A percentile compares a stretch with the other conserved stretches of the same genome.
These are phyloP conservation scores for Laticauda laticaudata DNA, from an alignment of 2,113 vertebrate species.

Conservation along the genomic window DNA sequence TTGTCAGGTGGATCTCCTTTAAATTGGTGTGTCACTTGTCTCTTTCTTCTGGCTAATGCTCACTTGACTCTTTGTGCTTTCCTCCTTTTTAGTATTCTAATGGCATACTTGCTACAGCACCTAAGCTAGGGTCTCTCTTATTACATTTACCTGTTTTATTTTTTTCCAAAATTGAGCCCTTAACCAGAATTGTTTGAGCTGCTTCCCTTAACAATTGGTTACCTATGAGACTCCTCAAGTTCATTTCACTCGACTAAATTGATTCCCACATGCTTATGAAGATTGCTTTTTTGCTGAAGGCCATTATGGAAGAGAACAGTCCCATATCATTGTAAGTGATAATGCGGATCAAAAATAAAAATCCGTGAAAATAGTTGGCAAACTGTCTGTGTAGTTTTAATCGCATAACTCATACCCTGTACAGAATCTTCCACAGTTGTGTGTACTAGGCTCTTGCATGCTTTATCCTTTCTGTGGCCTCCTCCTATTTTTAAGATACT, in stretches of 20 bases:
- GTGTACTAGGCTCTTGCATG: not conserved
- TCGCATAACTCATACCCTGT: conserved; percentile 10
- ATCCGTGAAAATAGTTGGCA: conserved; percentile 13
- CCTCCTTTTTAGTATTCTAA: conserved; percentile 68
- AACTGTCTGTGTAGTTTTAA: conserved; percentile 6
- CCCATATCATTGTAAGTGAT: conserved; percentile 22
- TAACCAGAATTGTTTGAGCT: conserved; percentile 70
- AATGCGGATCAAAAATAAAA: conserved; percentile 41
- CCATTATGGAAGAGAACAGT: conserved; percentile 4
- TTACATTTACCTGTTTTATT: conserved; percentile 76
- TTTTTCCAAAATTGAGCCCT: conserved; percentile 75
- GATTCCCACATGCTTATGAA: conserved; percentile 68
- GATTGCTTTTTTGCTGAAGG: conserved; percentile 64
- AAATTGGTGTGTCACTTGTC: not conserved
- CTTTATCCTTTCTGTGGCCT: not conserved
- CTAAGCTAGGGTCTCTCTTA: conserved; percentile 66
- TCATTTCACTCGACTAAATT: conserved; percentile 76
- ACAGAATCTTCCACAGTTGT: not conserved
- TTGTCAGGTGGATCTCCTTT: not conserved
- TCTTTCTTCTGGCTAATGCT: not conserved
- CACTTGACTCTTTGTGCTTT: conserved; percentile 42
- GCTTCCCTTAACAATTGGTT: conserved; percentile 68
- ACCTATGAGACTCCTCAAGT: conserved; percentile 68
- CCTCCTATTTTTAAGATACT: not conserved
- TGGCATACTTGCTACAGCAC: conserved; percentile 57